A percentile compares a stretch with the other conserved stretches of the same genome.
Evolutionary conservation across 64 coral and sea anemone species (phyloP).

Genomic region (Montipora sp.): DNA sequence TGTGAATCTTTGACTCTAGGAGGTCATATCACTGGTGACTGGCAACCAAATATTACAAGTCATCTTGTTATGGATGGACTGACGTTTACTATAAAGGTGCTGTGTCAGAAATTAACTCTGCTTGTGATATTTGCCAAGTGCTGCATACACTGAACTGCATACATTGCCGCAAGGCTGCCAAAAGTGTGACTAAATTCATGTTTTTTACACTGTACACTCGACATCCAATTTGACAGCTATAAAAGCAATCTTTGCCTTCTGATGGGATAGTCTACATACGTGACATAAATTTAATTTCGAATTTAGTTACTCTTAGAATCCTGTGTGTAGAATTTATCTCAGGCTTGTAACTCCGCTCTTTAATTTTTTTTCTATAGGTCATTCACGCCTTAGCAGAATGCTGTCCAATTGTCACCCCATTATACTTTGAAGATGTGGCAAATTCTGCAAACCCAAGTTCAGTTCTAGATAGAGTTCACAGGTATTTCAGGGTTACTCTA

Average conservation of each 20-base stretch:
- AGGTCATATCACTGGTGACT: slow-evolving; percentile 84
- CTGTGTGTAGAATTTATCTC: too few relatives aligned
- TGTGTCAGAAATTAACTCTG: not conserved
- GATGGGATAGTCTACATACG: too few relatives aligned
- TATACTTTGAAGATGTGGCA: slow-evolving; percentile 68
- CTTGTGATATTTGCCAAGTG: not conserved
- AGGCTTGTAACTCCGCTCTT: not conserved
- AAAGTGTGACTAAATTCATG: too few relatives aligned
- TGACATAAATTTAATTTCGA: not conserved
- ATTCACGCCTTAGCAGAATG: slow-evolving; percentile 91
- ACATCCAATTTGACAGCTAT: too few relatives aligned
- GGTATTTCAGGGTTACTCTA: not conserved
- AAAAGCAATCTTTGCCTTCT: too few relatives aligned
- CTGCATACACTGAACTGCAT: not conserved
- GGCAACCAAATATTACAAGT: slow-evolving; percentile 49
- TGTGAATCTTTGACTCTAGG: slow-evolving; percentile 34
- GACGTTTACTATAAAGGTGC: slow-evolving; percentile 87
- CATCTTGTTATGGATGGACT: slow-evolving; percentile 87
- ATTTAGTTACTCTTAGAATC: too few relatives aligned
- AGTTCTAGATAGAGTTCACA: not conserved
- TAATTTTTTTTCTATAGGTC: slow-evolving; percentile 42
- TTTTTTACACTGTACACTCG: too few relatives aligned
- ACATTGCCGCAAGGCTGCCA: not conserved
- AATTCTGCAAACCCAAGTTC: slow-evolving; percentile 7
- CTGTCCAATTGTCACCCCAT: slow-evolving; percentile 73